phyloP scores from a whole-genome alignment of 1,140 invertebrate species.

The Pogonognathellus flavescens region DNA sequence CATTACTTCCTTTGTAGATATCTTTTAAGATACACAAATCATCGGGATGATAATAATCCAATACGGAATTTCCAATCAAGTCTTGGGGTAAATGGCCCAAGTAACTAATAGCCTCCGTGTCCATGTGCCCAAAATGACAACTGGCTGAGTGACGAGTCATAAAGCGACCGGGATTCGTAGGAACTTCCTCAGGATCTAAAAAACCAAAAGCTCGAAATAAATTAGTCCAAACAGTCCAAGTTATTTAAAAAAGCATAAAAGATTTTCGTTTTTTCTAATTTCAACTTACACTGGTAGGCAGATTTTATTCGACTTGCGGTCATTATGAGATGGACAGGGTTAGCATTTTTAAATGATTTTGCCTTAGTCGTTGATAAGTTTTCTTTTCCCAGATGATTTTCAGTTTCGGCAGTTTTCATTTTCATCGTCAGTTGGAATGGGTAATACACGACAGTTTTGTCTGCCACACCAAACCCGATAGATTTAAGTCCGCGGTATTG shows the following conservation, averaged over 20 bases:
- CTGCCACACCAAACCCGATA: constrained; percentile 75
- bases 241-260: constrained; percentile 82
- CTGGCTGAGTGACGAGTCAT: constrained; percentile 82
- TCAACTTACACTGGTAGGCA: constrained; percentile 82
- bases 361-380: not conserved
- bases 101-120: constrained; percentile 82
- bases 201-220: constrained; percentile 8
- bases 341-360: constrained; percentile 16
- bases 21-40: constrained; percentile 84
- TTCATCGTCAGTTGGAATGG: constrained; percentile 82
- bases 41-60: constrained; percentile 90
- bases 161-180: constrained; percentile 73
- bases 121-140: constrained; percentile 82
- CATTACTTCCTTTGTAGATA: constrained; percentile 83
- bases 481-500: constrained; percentile 73
- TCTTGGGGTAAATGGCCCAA: constrained; percentile 92
- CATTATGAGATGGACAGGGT: constrained; percentile 74
- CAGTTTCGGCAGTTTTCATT: constrained; percentile 69
- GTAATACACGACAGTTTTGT: constrained; percentile 76
- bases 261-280: constrained; percentile 71
- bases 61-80: constrained; percentile 83
- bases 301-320: constrained; percentile 80
- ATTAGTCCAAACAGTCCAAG: constrained; percentile 58
- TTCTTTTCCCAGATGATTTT: not conserved
- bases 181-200: constrained; percentile 68